These are phyloP conservation scores for Mythimna ferrago DNA, from an alignment of 2,888 invertebrate genomes.

Conservation along the genomic window DNA sequence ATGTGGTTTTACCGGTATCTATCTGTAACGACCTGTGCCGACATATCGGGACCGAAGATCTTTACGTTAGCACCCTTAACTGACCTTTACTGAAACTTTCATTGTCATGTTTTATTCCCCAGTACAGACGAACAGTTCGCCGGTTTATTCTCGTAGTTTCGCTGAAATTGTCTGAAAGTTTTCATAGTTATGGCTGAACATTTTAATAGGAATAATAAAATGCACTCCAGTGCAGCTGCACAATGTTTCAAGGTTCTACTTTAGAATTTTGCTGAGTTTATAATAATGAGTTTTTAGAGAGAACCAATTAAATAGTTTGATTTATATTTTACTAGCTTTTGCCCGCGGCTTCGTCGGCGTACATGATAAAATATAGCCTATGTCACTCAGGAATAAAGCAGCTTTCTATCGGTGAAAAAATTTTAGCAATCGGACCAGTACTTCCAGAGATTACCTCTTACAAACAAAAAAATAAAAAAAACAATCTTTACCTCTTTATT, in stretches of 20 bases:
- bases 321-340: too few relatives aligned
- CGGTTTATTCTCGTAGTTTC: conserved; percentile 30
- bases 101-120: conserved; percentile 28
- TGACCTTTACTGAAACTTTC: conserved; percentile 10
- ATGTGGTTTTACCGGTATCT: too few relatives aligned
- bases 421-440: too few relatives aligned
- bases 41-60: too few relatives aligned
- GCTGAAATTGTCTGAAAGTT: conserved; percentile 24
- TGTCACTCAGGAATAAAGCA: too few relatives aligned
- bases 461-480: too few relatives aligned
- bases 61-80: neutral
- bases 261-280: neutral
- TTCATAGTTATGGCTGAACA: conserved; percentile 19
- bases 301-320: neutral
- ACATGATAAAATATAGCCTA: too few relatives aligned
- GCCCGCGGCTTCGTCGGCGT: too few relatives aligned
- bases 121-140: conserved; percentile 7
- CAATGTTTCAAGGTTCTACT: neutral
- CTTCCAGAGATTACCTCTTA: too few relatives aligned
- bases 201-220: conserved; percentile 40
- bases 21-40: too few relatives aligned
- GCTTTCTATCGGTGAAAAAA: too few relatives aligned
- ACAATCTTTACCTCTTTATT: too few relatives aligned
- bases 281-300: neutral
- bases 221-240: conserved; percentile 20